phyloP scores from a whole-genome alignment of 2,888 invertebrate genomes.

The Microplitis manilae region DNA sequence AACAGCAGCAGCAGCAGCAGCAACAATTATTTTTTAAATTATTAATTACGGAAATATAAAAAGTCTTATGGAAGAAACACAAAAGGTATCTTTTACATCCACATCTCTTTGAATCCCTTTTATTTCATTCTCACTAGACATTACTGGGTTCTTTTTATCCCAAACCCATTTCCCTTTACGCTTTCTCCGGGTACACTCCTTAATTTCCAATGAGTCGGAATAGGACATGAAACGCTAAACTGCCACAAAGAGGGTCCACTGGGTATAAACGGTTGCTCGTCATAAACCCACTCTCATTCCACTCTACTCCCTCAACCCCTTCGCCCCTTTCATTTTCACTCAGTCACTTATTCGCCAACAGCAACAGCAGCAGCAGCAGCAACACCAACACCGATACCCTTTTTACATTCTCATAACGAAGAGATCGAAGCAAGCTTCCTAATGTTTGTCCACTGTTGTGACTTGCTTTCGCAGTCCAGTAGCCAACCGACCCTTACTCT shows the following conservation, averaged over 20 bases:
- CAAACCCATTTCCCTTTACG: constrained; percentile 67
- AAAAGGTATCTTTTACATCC: constrained; percentile 38
- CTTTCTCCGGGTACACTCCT: constrained; percentile 61
- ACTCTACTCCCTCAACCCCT: not conserved
- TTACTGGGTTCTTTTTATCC: constrained; percentile 60
- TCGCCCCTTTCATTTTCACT: constrained; percentile 4
- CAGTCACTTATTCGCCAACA: constrained; percentile 31
- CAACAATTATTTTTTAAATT: not conserved
- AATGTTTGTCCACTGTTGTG: constrained; percentile 54
- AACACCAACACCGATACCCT: not conserved
- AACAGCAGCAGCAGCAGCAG: not conserved
- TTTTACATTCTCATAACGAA: constrained; percentile 17
- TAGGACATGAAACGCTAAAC: constrained; percentile 71
- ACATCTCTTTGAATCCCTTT: not conserved
- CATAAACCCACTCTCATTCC: constrained; percentile 35
- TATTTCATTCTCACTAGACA: not conserved
- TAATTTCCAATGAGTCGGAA: constrained; percentile 72
- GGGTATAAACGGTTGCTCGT: constrained; percentile 48
- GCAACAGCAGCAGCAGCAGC: not conserved
- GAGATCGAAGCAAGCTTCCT: constrained; percentile 46
- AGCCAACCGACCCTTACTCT: constrained; percentile 26
- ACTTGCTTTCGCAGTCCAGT: constrained; percentile 45
- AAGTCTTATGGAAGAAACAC: not conserved
- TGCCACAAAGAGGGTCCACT: constrained; percentile 65
- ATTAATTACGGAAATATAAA: not conserved